Evolutionary conservation across 2,888 invertebrate species (phyloP), one percentile per base, ranked within the genome.

Genomic region (Dioctria rufipes): DNA sequence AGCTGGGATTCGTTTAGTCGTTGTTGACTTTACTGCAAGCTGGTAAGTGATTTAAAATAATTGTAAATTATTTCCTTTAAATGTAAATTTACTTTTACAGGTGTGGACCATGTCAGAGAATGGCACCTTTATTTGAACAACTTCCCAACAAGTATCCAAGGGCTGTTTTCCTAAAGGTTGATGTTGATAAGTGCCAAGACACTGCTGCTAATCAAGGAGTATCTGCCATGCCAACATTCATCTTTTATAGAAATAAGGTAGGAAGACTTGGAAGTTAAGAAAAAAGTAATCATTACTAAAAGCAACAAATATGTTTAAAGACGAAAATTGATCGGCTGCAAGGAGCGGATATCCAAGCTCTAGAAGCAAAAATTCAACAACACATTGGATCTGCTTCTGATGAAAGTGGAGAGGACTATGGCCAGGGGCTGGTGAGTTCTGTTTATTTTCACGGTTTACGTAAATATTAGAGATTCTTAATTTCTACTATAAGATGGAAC

Each of bases 141-240:
- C 90, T 98, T 58, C 95, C 98, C 37, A 91, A 91, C 6, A 96
- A 96, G 89, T 99, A 96, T 89, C 93, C 95, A 0, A 93, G 94
- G 84, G 98, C 96, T 11, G 92, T 96, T 13, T 99, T 99, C 87
- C 89, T 98, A 13, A 97, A 98, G 90, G 96, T 99, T 6, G 89
- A 89, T 82, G 98, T 99, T 25, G 98, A 99, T 87, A 93, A 94
- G 89, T 98, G 96, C 86, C 94, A 94, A 84, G 97, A 96, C 85
- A 95, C 96, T 8, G 97, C 98, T 2, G 92, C 94, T 42, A 91
- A 92, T 11, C 95, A 98, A 87, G 96, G 96, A 79, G 95, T 99
- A 60, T 94, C 94, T 80, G 97, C 98, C 0, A 98, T 99, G 98
- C 99, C 99, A 40, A 99, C 99, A 0, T 99, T 99, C 87, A 93